Conservation (phyloP, 2,797 vertebrate species). For the Crenuchus spilurus region DNA sequence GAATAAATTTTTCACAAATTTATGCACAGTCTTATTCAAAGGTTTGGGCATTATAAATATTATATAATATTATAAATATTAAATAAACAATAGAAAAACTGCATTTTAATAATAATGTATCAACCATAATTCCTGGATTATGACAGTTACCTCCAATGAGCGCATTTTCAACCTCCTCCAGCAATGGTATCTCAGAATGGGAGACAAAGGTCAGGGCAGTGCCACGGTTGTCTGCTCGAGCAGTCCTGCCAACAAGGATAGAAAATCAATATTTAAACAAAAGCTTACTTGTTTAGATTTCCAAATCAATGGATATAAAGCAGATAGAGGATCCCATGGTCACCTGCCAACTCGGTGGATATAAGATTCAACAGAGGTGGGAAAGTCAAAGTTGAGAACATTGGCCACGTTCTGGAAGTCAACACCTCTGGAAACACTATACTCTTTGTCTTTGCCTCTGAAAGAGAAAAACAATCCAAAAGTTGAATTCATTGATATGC, state of each 20-base stretch:
- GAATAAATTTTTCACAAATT: too few relatives aligned
- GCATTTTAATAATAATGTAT: too few relatives aligned
- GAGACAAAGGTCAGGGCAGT: conserved; percentile 86
- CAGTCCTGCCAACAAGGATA: conserved; percentile 75
- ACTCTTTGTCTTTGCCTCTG: conserved; percentile 83
- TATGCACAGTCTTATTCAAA: too few relatives aligned
- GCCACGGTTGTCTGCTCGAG: conserved; percentile 86
- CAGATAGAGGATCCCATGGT: background rate
- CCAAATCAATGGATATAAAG: background rate
- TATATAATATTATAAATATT: too few relatives aligned
- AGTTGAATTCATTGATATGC: too few relatives aligned
- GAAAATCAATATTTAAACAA: background rate
- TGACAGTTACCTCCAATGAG: conserved; percentile 78
- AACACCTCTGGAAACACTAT: conserved; percentile 87
- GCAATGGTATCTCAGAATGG: conserved; percentile 71
- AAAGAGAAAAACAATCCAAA: background rate
- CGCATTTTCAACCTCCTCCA: conserved; percentile 80
- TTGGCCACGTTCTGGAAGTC: conserved; percentile 91
- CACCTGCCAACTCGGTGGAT: conserved; percentile 92
- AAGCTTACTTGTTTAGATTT: background rate
- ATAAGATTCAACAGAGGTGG: conserved; percentile 83
- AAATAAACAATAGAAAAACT: too few relatives aligned
- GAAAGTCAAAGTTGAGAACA: conserved; percentile 92
- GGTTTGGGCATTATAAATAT: too few relatives aligned
- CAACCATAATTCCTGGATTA: too few relatives aligned